Evolutionary conservation across 64 coral and sea anemone genomes (phyloP).

Genomic region (Hydrozoanthus tunicans): DNA sequence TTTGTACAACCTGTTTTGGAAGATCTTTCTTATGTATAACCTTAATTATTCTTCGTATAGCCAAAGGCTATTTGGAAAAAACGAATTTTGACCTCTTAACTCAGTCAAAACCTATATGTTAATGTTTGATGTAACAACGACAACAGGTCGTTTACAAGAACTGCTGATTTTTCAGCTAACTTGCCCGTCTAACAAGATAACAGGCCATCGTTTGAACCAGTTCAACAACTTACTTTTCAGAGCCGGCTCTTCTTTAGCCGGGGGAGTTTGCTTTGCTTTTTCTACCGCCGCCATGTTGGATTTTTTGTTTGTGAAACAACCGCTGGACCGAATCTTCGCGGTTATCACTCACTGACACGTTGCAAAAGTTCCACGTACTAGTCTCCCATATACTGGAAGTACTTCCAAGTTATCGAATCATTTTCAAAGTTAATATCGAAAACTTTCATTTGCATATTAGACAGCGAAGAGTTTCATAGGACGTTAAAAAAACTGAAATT

Average conservation of each 20-base stretch:
- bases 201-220: neutral
- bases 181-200: neutral
- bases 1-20: neutral
- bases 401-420: neutral
- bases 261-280: neutral
- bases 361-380: neutral
- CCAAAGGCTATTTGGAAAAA: neutral
- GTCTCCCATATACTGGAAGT: neutral
- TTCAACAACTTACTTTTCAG: conserved; percentile 30
- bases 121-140: too few species aligned
- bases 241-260: conserved; percentile 1
- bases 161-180: neutral
- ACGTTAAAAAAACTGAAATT: too few species aligned
- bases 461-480: too few species aligned
- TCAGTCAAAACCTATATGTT: too few species aligned
- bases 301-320: conserved; percentile 1
- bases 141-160: neutral
- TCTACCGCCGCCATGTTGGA: conserved; percentile 23
- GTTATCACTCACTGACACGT: conserved; percentile 1
- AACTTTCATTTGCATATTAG: neutral
- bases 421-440: neutral
- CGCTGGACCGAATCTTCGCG: conserved; percentile 38
- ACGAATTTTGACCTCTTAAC: neutral
- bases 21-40: neutral
- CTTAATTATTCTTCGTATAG: neutral